Evolutionary conservation across 2,797 vertebrate genomes (phyloP), one percentile per base, ranked within the genome.

Genomic region (Megalops cyprinoides): DNA sequence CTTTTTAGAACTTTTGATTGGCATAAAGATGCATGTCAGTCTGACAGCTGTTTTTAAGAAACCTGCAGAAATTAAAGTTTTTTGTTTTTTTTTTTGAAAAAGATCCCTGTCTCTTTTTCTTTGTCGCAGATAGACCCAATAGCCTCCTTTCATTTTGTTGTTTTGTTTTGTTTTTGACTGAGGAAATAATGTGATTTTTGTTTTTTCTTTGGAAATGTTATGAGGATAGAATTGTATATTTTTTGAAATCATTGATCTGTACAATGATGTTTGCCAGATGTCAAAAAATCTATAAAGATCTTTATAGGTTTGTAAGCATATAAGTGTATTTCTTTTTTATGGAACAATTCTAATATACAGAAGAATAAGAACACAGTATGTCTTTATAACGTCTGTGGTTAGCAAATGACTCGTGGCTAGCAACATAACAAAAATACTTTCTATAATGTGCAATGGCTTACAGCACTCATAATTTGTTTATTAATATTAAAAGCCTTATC

Each of bases 211-310:
- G 88, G 94, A 91, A 94, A 94, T 94, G 94, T 94, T 90, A 91
- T 91, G 95, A 93, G 91, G 94, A 93, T 91, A 92, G 93, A 94
- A 94, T 89, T 93, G 91, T 94, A 94, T 95, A 94, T 95, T 95
- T 95, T n/a, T 95, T 94, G 86, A 94, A 93, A 90, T 92, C 91
- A 93, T 94, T 90, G 92, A 88, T 92, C 92, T 94, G 94, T 95
- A 92, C 87, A 88, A 94, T 92, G 91, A 92, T 94, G 93, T 95
- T 91, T 88, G 92, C 91, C 94, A 94, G 92, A 94, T 88, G 92
- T 90, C 94, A 94, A 92, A 94, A 94, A 94, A 60, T 60, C 58
- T 60, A 60, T 60, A 60, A 60, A 60, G 25, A 60, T 28, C 93
- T 94, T 94, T 94, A 89, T 93, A 93, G 92, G 94, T 93, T 93